Conservation (phyloP, 2,113 vertebrate species). For the Caracal caracal region DNA sequence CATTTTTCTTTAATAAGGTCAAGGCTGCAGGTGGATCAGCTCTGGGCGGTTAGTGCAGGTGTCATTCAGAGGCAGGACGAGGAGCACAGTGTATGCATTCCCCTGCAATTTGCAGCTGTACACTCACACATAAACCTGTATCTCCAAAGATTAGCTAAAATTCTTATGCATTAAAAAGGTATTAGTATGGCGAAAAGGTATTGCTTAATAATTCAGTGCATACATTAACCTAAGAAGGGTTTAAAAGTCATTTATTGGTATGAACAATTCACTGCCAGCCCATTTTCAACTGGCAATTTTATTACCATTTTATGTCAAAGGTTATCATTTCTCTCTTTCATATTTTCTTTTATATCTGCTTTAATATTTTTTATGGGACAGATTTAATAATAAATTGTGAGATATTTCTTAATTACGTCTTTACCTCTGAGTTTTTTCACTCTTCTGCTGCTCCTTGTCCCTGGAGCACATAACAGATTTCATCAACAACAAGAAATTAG, state of each 20-base stretch:
- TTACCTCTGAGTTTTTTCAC: neutral
- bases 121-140: neutral
- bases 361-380: slow-evolving; percentile 50
- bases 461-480: neutral
- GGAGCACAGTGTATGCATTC: neutral
- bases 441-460: neutral
- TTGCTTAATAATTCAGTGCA: slow-evolving; percentile 26
- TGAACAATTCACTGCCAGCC: neutral
- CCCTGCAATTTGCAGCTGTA: neutral
- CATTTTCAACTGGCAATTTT: slow-evolving; percentile 30
- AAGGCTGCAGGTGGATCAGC: neutral
- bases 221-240: neutral
- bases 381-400: slow-evolving; percentile 3
- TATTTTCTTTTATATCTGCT: slow-evolving; percentile 43
- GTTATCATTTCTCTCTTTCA: slow-evolving; percentile 37
- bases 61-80: neutral
- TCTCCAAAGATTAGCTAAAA: neutral
- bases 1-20: neutral
- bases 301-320: slow-evolving; percentile 45
- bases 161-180: neutral
- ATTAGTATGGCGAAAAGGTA: neutral
- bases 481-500: slow-evolving; percentile 15
- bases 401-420: slow-evolving; percentile 40
- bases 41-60: neutral
- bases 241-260: slow-evolving; percentile 21